Evolutionary conservation across 2,888 invertebrate species (phyloP), one percentile per base, ranked within the genome.

Genomic region (Nomada fabriciana): DNA sequence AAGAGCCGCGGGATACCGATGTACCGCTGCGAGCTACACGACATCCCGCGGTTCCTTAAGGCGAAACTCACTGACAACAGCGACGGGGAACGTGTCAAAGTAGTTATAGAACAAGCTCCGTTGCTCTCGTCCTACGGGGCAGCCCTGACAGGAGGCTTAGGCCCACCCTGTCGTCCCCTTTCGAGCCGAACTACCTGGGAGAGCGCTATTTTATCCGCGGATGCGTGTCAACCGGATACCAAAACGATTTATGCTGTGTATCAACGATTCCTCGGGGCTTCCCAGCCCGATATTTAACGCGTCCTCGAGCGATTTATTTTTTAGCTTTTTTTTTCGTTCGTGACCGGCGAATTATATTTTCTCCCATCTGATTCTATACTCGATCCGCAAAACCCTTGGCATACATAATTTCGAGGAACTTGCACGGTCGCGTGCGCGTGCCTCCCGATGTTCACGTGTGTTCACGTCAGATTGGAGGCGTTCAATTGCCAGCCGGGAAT

Each of bases 71-170:
- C 91, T 89, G 90, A 91, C 89, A 90, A 87, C 88, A 88, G 91
- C 92, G 90, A 90, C 91, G 88, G 91, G 88, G 90, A 90, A 92
- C 91, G 93, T 93, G 93, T 93, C 93, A 93, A 93, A 93, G 93
- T 93, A 93, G 91, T 89, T 85, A 88, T 89, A 88, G 86, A 85
- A 89, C 89, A 86, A 87, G 88, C 89, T 86, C 85, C 82, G 80
- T 71, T 74, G 85, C 84, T 79, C 83, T 82, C 85, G 78, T 78
- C 79, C 84, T 75, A 76, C 73, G 78, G 69, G 70, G 77, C 82
- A 86, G 86, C 64, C 87, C 86, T 82, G 88, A 76, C 82, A 64
- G 57, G 74, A 64, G 76, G 64, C 69, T 71, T 63, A 61, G 79
- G 50, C 76, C 81, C 83, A 76, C 69, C 83, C 76, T 70, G 55